Evolutionary conservation across 2,113 vertebrate genomes (phyloP), one percentile per base, ranked within the genome.

Genomic region (Colaptes auratus): DNA sequence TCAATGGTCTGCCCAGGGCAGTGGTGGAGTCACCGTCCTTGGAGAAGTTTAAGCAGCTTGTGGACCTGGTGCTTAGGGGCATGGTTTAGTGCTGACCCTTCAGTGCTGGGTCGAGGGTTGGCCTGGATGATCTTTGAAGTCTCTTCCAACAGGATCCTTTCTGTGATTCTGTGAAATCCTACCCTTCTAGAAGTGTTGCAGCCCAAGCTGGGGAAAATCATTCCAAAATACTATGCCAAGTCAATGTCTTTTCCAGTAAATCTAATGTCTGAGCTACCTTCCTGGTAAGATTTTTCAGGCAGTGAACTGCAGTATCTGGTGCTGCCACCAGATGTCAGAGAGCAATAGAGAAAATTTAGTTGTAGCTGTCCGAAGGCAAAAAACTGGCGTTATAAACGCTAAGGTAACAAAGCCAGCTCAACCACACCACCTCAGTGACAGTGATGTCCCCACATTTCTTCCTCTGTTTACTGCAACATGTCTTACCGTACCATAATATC

Each of bases 251-350:
- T 73, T 35, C 21, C 78, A 85, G 15, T 52, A 71, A 76, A 84
- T 18, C n/a, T 42, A 39, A 25, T 1, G 44, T 6, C 7, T 4
- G 61, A 76, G 39, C 13, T 7, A 44, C 11, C 5, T 33, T 15
- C 60, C 27, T 0, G 77, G 61, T 10, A 76, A 70, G 58, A 50
- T 55, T 69, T 44, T 48, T 39, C 59, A 78, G 85, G 13, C 53
- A 55, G 6, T 15, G 53, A 55, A 55, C 53, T 28, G 53, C 92
- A 94, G 72, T 97, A 79, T 94, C 82, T 31, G 73, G 4, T 84
- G 80, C 82, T 88, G 86, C 96, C 96, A 89, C 93, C 94, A 97
- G 96, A 96, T 95, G 95, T 96, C 96, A 97, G 90, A 79, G 55
- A 91, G 82, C 80, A 95, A 95, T 69, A 93, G 86, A 90, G 86